Evolutionary conservation across 2,113 vertebrate genomes (phyloP), one percentile per base, ranked within the genome.

Genomic region (Vulpes vulpes): DNA sequence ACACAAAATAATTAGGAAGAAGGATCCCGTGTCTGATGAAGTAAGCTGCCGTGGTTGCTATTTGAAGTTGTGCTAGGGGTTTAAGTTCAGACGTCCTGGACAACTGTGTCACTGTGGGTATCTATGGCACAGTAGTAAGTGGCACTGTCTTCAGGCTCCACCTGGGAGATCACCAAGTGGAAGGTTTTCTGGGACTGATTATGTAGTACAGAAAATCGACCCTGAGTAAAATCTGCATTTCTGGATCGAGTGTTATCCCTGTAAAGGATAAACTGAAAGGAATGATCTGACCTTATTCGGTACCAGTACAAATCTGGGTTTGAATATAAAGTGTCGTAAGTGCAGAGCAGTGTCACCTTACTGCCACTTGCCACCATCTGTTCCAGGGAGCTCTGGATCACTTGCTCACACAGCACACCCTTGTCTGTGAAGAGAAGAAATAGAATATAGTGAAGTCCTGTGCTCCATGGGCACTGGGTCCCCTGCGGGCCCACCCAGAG

Each of bases 281-380:
- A 59, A 53, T 11, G 16, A 17, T 71, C 92, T 8, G 78, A 53
- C 32, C 15, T 55, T 8, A 8, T 17, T 5, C 65, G 65, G 60
- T 94, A 98, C 97, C 97, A 97, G 89, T n/a, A 91, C 49, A 98
- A 96, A 65, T 53, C 17, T 78, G 94, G 91, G n/a, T 96, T 0
- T 79, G 1, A 23, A 4, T 0, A 0, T 3, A 0, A 0, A 1
- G 4, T 5, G 0, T 78, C 1, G 0, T 94, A 97, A 62, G 43
- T 89, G 73, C 97, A 98, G 5, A 0, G 1, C 59, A 98, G 22
- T 1, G 4, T 85, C 51, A 88, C 78, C 43, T 71, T 1, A 0
- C 22, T 85, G 84, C 88, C 96, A 32, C 27, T 71, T 2, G 0
- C 10, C 57, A 65, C 95, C 0, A 0, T 74, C 95, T 69, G 76